A percentile compares a stretch with the other conserved stretches of the same genome.
phyloP scores from a whole-genome alignment of 2,888 invertebrate genomes.

The Phoronis australis region DNA sequence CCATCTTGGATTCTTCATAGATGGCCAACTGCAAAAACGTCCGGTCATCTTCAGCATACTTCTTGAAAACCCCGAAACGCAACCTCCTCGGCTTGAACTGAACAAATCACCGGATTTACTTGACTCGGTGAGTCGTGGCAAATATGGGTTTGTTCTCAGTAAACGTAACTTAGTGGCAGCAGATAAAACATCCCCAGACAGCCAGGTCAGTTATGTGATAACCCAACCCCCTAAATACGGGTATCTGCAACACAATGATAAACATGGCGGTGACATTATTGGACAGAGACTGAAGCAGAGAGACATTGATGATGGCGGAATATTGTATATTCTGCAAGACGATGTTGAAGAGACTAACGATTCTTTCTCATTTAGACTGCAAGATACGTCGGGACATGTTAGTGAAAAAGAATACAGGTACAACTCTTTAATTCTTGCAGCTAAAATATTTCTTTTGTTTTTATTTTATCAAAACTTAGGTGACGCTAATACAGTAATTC shows the following conservation, averaged over 20 bases:
- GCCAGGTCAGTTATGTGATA: slow-evolving; percentile 38
- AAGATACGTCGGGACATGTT: slow-evolving; percentile 29
- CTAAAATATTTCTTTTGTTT: too few species aligned
- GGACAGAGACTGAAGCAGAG: slow-evolving; percentile 43
- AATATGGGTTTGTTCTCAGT: slow-evolving; percentile 38
- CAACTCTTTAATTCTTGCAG: too few species aligned
- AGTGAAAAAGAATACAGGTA: too few species aligned
- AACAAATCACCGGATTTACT: slow-evolving; percentile 34
- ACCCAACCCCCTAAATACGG: slow-evolving; percentile 38
- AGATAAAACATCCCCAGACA: slow-evolving; percentile 23
- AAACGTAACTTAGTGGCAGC: slow-evolving; percentile 33
- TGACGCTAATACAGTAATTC: too few species aligned
- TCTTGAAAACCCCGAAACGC: slow-evolving; percentile 38
- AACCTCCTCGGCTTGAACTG: slow-evolving; percentile 39
- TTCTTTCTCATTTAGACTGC: slow-evolving; percentile 41
- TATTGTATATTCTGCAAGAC: slow-evolving; percentile 38
- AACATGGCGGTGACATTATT: slow-evolving; percentile 34
- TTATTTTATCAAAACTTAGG: too few species aligned
- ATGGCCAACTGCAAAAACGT: slow-evolving; percentile 34
- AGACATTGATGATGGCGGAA: slow-evolving; percentile 43
- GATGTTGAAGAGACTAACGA: slow-evolving; percentile 34
- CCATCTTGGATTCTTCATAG: slow-evolving; percentile 40
- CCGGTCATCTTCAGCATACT: slow-evolving; percentile 43
- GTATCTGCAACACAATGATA: slow-evolving; percentile 38
- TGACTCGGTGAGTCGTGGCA: slow-evolving; percentile 30